phyloP scores from a whole-genome alignment of 2,113 vertebrate genomes.

The Xerus inauris region DNA sequence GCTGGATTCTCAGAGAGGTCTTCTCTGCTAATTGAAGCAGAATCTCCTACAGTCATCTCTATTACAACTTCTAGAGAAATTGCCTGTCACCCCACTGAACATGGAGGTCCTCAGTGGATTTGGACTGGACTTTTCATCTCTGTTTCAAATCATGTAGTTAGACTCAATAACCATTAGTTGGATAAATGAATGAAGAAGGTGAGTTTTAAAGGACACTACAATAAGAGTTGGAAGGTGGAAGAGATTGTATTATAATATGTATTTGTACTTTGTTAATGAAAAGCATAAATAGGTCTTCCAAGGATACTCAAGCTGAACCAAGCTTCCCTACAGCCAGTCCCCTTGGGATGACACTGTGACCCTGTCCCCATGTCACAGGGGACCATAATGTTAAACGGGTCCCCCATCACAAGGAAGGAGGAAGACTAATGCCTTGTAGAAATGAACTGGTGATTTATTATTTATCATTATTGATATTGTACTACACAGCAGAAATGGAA shows the following conservation, averaged over 20 bases:
- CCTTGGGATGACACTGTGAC: background rate
- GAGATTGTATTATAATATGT: background rate
- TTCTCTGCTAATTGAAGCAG: background rate
- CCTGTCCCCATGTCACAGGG: background rate
- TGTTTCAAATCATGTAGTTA: background rate
- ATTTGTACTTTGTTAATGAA: background rate
- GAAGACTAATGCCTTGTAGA: constrained; percentile 11
- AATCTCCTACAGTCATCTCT: background rate
- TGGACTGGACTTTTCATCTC: background rate
- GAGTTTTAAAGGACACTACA: background rate
- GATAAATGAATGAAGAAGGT: background rate
- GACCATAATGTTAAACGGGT: background rate
- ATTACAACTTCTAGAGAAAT: constrained; percentile 5
- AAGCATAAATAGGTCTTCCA: background rate
- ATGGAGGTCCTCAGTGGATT: background rate
- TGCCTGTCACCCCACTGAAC: background rate
- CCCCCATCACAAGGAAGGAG: background rate
- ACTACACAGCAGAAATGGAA: background rate
- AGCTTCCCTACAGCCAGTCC: background rate
- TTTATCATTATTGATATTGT: constrained; percentile 44
- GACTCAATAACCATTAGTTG: background rate
- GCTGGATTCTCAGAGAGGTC: background rate
- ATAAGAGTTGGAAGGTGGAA: background rate
- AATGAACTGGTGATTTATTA: constrained; percentile 58
- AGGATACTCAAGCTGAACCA: background rate